Evolutionary conservation across 2,888 invertebrate species (phyloP), one percentile per base, ranked within the genome.

Genomic region (Willowsia nigromaculata): DNA sequence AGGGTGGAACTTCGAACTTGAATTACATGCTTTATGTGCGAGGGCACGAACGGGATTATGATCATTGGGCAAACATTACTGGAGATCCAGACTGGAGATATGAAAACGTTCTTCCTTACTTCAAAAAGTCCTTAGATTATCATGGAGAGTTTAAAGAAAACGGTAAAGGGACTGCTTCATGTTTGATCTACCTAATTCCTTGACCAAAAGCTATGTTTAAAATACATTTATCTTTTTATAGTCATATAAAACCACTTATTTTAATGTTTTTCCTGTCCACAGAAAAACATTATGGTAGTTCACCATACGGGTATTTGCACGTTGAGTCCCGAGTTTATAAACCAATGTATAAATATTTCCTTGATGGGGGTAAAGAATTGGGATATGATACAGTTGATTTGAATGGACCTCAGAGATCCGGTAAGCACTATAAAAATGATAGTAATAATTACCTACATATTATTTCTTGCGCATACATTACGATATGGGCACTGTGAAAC

Each of bases 21-120:
- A 91, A 91, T 65, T 90, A 86, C 74, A 91, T 90, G 90, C 1
- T 91, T 1, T 91, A 91, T 25, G 90, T 87, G 9, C 47, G 90
- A 53, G 86, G 97, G n/a, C 96, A 96, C 93, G 94, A 95, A n/a
- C 93, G 95, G 15, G 97, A 97, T 93, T 91, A 91, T 27, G 90
- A 91, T 25, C 56, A 78, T 7, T 91, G 92, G 92, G 89, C 91
- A 40, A 90, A 90, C 40, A 65, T 90, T 7, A 91, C 91, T 0
- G 90, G 87, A 11, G 91, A 91, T 27, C 40, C 83, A 0, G 30
- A 4, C 0, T 92, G 92, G 92, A 88, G 80, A 1, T 92, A 91
- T 88, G 90, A 92, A 30, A 91, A 91, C 65, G 78, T 92, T 25
- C 82, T 91, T 0, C 83, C 43, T 11, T 88, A 84, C 43, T 92